Conservation (phyloP, 1,140 invertebrate genomes). For the Vollenhovia emeryi region DNA sequence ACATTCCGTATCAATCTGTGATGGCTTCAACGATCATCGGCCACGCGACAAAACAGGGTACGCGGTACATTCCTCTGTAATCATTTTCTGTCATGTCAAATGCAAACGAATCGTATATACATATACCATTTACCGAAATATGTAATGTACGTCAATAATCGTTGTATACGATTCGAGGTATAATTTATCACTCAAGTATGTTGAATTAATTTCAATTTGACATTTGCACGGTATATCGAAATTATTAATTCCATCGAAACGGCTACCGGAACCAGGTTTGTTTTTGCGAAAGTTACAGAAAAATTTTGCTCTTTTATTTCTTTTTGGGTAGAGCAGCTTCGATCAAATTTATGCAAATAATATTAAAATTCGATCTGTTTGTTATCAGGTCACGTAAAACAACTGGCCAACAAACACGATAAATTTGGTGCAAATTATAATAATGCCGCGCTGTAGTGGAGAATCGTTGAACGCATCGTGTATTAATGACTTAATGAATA, state of each 20-base stretch:
- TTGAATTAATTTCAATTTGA: conserved; percentile 2
- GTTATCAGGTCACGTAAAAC: not conserved
- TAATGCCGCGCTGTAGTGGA: not conserved
- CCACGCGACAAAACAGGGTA: conserved; percentile 15
- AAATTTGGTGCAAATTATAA: not conserved
- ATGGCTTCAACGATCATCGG: not conserved
- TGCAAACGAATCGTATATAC: conserved; percentile 1
- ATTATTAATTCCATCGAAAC: not conserved
- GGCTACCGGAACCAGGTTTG: not conserved
- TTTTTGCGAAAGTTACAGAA: not conserved
- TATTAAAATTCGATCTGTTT: not conserved
- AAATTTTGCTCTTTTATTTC: not conserved
- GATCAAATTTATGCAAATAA: not conserved
- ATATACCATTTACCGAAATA: conserved; percentile 42
- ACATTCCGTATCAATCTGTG: conserved; percentile 27
- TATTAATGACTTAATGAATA: not conserved
- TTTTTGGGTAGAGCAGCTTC: not conserved
- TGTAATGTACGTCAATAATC: conserved; percentile 14
- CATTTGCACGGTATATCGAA: not conserved
- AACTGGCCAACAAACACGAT: not conserved
- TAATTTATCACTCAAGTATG: not conserved
- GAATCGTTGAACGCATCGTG: not conserved
- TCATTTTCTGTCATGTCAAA: conserved; percentile 27
- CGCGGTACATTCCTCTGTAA: conserved; percentile 13
- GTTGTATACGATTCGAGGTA: not conserved